These are phyloP conservation scores for Passer domesticus DNA, from an alignment of 2,113 vertebrate genomes.

Conservation along the genomic window DNA sequence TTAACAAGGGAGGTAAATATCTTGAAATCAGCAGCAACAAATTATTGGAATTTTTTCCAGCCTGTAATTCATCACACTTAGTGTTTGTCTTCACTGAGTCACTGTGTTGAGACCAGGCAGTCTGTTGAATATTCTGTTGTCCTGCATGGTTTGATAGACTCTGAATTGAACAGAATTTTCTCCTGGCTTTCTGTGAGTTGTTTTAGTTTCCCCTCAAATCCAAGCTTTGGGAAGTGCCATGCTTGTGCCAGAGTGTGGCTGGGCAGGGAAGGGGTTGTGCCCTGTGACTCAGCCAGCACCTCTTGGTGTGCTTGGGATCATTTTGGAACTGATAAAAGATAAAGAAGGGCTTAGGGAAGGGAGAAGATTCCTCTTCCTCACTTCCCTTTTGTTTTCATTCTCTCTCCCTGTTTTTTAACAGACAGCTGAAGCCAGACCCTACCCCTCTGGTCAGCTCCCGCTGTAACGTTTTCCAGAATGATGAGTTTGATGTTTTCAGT, in stretches of 20 bases:
- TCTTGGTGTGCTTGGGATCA: accelerated
- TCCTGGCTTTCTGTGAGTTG: neutral
- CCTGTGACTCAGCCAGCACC: neutral
- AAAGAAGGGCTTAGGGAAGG: neutral
- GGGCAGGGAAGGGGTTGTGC: neutral
- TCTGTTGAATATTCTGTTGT: neutral
- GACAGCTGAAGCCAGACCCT: constrained; percentile 78
- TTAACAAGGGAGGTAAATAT: constrained; percentile 23
- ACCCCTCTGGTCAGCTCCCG: constrained; percentile 79
- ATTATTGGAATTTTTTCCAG: constrained; percentile 10
- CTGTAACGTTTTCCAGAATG: constrained; percentile 88
- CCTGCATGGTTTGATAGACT: neutral
- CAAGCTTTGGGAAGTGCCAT: neutral
- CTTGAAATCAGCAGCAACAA: neutral
- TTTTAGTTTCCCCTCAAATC: neutral
- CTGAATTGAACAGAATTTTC: neutral
- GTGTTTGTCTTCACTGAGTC: neutral
- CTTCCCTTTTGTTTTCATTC: neutral
- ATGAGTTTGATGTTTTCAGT: constrained; percentile 95
- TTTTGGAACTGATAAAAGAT: neutral
- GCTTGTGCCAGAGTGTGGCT: neutral
- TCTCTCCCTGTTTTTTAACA: neutral
- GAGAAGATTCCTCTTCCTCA: neutral
- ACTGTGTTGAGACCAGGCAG: neutral
- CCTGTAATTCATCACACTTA: constrained; percentile 10